Conservation (phyloP, 2,113 vertebrate species). For the Perccottus glenii region DNA sequence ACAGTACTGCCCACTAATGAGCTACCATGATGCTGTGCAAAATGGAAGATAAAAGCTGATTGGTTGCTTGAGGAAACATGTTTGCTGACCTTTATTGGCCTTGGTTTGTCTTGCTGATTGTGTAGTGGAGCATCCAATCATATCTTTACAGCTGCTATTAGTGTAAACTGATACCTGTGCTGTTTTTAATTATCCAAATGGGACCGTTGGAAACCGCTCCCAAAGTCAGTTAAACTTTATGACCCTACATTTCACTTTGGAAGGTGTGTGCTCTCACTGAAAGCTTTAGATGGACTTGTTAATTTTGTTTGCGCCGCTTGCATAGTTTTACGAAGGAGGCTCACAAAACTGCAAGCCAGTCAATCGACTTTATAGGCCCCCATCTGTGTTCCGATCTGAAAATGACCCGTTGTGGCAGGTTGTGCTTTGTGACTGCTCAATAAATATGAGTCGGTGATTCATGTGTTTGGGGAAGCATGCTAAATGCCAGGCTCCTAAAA, state of each 20-base stretch:
- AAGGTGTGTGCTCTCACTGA: constrained; percentile 12
- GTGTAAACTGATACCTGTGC: not conserved
- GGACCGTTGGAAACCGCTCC: not conserved
- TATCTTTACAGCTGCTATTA: constrained; percentile 8
- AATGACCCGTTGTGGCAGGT: constrained; percentile 17
- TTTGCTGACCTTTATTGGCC: constrained; percentile 16
- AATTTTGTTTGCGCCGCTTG: constrained; percentile 25
- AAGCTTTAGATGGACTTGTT: constrained; percentile 10
- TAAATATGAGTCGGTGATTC: constrained; percentile 51
- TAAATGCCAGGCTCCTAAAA: constrained; percentile 20
- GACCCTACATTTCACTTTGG: constrained; percentile 1
- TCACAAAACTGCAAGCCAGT: constrained; percentile 17
- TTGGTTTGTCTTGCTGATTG: too few relatives aligned
- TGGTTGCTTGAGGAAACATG: constrained; percentile 25
- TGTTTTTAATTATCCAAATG: constrained; percentile 10
- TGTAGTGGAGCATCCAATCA: constrained; percentile 7
- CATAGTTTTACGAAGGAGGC: constrained; percentile 13
- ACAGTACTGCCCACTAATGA: constrained; percentile 61
- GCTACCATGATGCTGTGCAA: constrained; percentile 31
- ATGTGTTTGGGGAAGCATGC: constrained; percentile 29
- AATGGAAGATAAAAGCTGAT: constrained; percentile 18
- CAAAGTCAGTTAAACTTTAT: constrained; percentile 7
- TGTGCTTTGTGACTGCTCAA: constrained; percentile 13
- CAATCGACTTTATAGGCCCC: constrained; percentile 22
- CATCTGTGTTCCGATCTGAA: constrained; percentile 26